phyloP scores from a whole-genome alignment of 2,888 invertebrate species.

The Oxystoma pomonae region DNA sequence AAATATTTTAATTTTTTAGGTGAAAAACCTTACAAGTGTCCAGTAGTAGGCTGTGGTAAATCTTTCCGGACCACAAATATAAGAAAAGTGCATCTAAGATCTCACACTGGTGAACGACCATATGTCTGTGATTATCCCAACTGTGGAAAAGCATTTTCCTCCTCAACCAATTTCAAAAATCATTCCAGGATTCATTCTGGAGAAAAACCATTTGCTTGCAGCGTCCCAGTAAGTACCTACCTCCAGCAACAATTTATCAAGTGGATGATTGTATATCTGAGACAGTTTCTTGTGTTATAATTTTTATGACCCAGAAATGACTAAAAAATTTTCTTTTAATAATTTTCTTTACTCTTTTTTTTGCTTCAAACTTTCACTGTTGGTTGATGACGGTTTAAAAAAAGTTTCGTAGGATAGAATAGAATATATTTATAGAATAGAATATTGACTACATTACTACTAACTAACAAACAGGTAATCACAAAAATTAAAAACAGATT shows the following conservation, averaged over 20 bases:
- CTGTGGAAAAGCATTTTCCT: conserved; percentile 62
- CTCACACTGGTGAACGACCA: conserved; percentile 65
- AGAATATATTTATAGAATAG: no score
- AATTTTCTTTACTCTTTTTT: conserved; percentile 19
- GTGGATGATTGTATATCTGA: no score
- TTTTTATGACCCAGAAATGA: neutral
- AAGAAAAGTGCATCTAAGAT: conserved; percentile 61
- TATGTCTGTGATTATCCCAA: conserved; percentile 56
- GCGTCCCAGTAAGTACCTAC: conserved; percentile 45
- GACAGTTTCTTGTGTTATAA: neutral
- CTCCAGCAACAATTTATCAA: no score
- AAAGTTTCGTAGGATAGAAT: no score
- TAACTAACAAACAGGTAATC: no score
- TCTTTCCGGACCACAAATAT: conserved; percentile 68
- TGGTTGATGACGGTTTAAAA: no score
- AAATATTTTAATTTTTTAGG: no score
- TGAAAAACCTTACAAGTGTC: conserved; percentile 53
- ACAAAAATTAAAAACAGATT: no score
- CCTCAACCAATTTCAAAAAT: conserved; percentile 65
- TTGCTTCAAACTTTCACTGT: no score
- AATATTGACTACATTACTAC: no score
- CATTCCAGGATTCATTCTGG: conserved; percentile 66
- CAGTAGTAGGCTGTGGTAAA: conserved; percentile 56
- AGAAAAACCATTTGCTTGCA: conserved; percentile 63
- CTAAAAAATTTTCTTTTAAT: no score